These are phyloP conservation scores for Anolis carolinensis DNA, from an alignment of 2,113 vertebrate genomes.

Conservation along the genomic window DNA sequence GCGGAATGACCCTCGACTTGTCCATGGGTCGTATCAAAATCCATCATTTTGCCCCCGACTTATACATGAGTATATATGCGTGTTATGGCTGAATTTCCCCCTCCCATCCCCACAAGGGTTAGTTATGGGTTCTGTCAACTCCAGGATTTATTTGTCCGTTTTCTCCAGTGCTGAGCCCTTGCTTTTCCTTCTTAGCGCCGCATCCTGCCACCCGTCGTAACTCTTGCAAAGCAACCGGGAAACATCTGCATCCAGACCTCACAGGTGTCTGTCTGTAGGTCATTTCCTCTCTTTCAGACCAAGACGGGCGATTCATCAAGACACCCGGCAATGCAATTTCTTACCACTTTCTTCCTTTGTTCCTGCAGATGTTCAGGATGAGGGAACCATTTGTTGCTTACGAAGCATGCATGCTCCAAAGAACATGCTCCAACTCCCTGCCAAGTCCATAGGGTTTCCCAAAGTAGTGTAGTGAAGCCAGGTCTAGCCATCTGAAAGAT, in stretches of 20 bases:
- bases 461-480: background rate
- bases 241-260: slow-evolving; percentile 25
- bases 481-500: background rate
- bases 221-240: slow-evolving; percentile 50
- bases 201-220: slow-evolving; percentile 37
- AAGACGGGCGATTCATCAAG: slow-evolving; percentile 41
- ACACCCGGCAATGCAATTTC: slow-evolving; percentile 50
- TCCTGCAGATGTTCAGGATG: slow-evolving; percentile 21
- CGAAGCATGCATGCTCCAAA: background rate
- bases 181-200: background rate
- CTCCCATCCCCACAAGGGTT: background rate
- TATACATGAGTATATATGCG: too few relatives aligned
- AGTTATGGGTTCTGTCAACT: background rate
- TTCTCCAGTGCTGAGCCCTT: slow-evolving; percentile 16
- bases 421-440: background rate
- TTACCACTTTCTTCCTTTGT: slow-evolving; percentile 39
- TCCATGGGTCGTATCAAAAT: too few relatives aligned
- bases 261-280: slow-evolving; percentile 65
- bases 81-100: background rate
- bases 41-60: too few relatives aligned
- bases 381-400: slow-evolving; percentile 4
- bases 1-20: too few relatives aligned
- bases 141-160: rapidly evolving
- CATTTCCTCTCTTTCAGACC: slow-evolving; percentile 66
- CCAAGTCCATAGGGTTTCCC: background rate